Conservation (phyloP, 2,888 invertebrate species). For the Fragum fragum region DNA sequence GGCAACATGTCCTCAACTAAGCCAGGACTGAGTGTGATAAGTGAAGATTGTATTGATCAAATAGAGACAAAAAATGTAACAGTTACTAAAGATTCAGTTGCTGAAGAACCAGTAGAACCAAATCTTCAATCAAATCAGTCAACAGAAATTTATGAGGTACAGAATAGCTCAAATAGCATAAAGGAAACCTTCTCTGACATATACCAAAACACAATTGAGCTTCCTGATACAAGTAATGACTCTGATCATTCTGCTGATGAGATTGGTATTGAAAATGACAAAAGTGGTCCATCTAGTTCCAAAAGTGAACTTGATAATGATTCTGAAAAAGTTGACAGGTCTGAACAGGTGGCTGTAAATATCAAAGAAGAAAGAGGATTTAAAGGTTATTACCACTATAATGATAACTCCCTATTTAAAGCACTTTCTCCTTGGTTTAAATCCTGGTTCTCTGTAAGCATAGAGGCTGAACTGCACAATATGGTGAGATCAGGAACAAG, state of each 20-base stretch:
- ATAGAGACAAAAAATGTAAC: background rate
- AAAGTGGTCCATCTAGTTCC: too few species aligned
- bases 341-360: background rate
- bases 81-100: background rate
- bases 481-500: background rate
- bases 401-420: conserved; percentile 4
- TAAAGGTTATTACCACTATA: background rate
- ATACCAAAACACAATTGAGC: background rate
- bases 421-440: conserved; percentile 26
- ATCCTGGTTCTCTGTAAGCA: conserved; percentile 18
- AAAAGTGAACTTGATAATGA: too few species aligned
- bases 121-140: background rate
- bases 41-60: background rate
- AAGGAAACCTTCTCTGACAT: background rate
- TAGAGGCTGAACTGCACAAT: background rate
- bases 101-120: background rate
- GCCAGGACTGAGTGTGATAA: background rate
- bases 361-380: background rate
- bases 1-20: background rate
- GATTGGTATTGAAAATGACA: background rate
- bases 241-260: background rate
- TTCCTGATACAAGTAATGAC: background rate
- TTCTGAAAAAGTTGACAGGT: background rate
- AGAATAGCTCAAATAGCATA: background rate
- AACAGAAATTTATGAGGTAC: background rate